Conservation (phyloP, 1,140 invertebrate species). For the Monomorium pharaonis region DNA sequence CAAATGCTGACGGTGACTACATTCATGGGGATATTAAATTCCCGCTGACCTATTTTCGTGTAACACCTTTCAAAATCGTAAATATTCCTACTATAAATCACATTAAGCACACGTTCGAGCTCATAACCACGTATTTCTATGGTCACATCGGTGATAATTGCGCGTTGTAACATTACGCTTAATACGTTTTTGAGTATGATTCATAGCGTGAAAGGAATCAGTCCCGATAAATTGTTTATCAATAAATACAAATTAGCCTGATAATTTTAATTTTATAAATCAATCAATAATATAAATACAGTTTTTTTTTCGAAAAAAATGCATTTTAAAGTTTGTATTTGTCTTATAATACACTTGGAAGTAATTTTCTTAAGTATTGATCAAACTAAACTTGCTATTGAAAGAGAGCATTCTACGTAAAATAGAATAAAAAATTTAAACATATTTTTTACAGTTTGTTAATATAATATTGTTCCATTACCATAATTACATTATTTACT, state of each 20-base stretch:
- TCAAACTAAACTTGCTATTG: neutral
- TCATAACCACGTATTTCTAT: neutral
- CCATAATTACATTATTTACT: neutral
- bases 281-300: neutral
- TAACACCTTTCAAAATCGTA: conserved; percentile 12
- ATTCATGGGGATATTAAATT: conserved; percentile 12
- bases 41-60: conserved; percentile 5
- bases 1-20: neutral
- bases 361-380: neutral
- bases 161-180: neutral
- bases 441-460: neutral
- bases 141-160: conserved; percentile 18
- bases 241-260: too few species aligned
- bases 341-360: neutral
- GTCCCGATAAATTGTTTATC: too few species aligned
- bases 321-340: neutral
- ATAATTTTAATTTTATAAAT: too few species aligned
- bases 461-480: neutral
- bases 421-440: neutral
- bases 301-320: neutral
- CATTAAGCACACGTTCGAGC: conserved; percentile 2
- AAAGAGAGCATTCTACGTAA: neutral
- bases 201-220: neutral
- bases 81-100: conserved; percentile 42
- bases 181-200: conserved; percentile 9